Evolutionary conservation across 2,888 invertebrate genomes (phyloP).

Genomic region (Thymelicus lineola): DNA sequence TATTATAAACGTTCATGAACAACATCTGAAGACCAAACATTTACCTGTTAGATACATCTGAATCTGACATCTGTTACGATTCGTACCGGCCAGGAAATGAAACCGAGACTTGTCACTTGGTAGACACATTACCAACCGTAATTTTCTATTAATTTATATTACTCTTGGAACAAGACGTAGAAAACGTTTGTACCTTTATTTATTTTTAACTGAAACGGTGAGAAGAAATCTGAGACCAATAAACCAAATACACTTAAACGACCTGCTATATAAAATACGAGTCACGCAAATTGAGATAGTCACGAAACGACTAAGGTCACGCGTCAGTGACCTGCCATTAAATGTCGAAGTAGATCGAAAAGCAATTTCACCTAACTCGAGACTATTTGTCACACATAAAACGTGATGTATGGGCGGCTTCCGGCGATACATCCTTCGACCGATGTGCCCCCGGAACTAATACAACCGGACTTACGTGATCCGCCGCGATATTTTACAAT

Average conservation of each 20-base stretch:
- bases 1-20: no score
- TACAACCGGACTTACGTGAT: slow-evolving; percentile 46
- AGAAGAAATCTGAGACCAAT: not conserved
- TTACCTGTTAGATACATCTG: no score
- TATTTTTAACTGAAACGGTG: no score
- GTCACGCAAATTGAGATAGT: slow-evolving; percentile 72
- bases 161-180: no score
- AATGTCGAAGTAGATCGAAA: slow-evolving; percentile 82
- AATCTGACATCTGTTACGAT: no score
- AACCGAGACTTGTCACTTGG: no score
- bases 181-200: no score
- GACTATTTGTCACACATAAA: slow-evolving; percentile 83
- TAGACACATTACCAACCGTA: no score
- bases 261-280: not conserved
- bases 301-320: slow-evolving; percentile 73
- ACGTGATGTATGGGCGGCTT: slow-evolving; percentile 74
- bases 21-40: no score
- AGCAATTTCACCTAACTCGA: slow-evolving; percentile 80
- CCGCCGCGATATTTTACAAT: slow-evolving; percentile 27
- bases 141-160: no score
- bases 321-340: slow-evolving; percentile 79
- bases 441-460: slow-evolving; percentile 47
- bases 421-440: slow-evolving; percentile 61
- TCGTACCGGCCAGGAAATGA: no score
- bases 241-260: not conserved